Percentiles rank a stretch among this genome's conserved stretches.
phyloP scores from a whole-genome alignment of 2,797 vertebrate genomes.

The Takifugu ocellatus region DNA sequence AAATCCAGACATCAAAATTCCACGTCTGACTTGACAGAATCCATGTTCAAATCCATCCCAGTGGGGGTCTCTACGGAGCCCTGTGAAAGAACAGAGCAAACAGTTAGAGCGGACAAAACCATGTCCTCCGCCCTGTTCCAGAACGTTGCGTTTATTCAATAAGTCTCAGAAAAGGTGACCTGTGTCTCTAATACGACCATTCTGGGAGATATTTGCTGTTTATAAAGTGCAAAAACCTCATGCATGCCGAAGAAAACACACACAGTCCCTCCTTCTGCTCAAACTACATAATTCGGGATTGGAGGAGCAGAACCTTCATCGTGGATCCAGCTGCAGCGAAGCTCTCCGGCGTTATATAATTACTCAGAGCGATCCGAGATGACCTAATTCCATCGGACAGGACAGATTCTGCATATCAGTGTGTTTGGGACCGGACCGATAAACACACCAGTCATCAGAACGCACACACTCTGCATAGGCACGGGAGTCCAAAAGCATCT shows the following conservation, averaged over 20 bases:
- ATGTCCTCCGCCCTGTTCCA: too few relatives aligned
- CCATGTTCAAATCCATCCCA: slow-evolving; percentile 12
- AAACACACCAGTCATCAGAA: slow-evolving; percentile 47
- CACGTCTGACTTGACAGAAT: slow-evolving; percentile 13
- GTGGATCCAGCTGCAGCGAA: slow-evolving; percentile 47
- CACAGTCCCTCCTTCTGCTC: too few relatives aligned
- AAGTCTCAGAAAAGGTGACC: too few relatives aligned
- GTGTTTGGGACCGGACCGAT: slow-evolving; percentile 40
- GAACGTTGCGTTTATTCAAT: too few relatives aligned
- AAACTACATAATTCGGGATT: too few relatives aligned
- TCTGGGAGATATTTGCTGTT: too few relatives aligned
- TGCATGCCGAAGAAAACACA: too few relatives aligned
- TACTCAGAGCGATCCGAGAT: slow-evolving; percentile 53
- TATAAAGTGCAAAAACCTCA: not conserved
- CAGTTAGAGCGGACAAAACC: slow-evolving; percentile 10
- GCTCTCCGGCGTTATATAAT: slow-evolving; percentile 62
- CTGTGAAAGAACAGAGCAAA: slow-evolving; percentile 27
- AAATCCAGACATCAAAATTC: slow-evolving; percentile 23
- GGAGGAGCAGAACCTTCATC: slow-evolving; percentile 24
- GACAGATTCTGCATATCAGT: slow-evolving; percentile 39
- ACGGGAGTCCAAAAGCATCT: slow-evolving; percentile 3
- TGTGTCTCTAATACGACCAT: too few relatives aligned
- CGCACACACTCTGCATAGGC: slow-evolving; percentile 44
- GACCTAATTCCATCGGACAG: slow-evolving; percentile 60
- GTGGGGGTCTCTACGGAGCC: slow-evolving; percentile 6